Base-by-base conservation (phyloP, 2,888 invertebrate species). In the Metopia argyrocephala region DNA sequence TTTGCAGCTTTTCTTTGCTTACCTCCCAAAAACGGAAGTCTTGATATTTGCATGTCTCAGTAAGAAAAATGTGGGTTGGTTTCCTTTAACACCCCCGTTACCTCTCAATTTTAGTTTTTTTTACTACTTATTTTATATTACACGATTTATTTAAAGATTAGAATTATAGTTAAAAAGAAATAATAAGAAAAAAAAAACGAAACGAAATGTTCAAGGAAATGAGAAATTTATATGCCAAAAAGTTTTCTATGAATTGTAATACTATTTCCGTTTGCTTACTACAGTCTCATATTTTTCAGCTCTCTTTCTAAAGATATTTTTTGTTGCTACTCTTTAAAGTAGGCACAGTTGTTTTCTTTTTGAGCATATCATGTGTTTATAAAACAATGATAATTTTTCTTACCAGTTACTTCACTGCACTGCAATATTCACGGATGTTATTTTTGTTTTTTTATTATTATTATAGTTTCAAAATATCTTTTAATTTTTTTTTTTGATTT, bases 151-250 rank as follows among this genome's bases (percentile, higher is more conserved):
- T 76, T 76, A 76, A 69, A 81, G 81, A 81, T 81, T 81, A 78
- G 74, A 69, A 61, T 65, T 78, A 64, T 38, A 38, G 15, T 12
- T 12, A 38, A 38, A 38, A 12, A 38, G 38, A 12, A 6, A n/a
- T n/a, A n/a, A n/a, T n/a, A 38, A 38, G 38, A 38, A 9, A 12
- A 38, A 38, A 3, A 12, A 38, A 15, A 31, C 7, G 12, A 38
- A 38, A 18, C 7, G 25, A 7, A 27, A 50, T 23, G 59, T 57
- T 45, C 56, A 76, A 65, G 81, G 81, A 81, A 81, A 81, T 81
- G 81, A 76, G 74, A 78, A 81, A 78, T 81, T 74, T 81, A 81
- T 81, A 78, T 81, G 81, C 81, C 81, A 81, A 78, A 81, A 81
- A 81, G 59, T 81, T 81, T 81, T 59, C 70, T 66, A 70, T 81